Evolutionary conservation across 2,113 vertebrate genomes (phyloP).

Genomic region (Epinephelus fuscoguttatus): DNA sequence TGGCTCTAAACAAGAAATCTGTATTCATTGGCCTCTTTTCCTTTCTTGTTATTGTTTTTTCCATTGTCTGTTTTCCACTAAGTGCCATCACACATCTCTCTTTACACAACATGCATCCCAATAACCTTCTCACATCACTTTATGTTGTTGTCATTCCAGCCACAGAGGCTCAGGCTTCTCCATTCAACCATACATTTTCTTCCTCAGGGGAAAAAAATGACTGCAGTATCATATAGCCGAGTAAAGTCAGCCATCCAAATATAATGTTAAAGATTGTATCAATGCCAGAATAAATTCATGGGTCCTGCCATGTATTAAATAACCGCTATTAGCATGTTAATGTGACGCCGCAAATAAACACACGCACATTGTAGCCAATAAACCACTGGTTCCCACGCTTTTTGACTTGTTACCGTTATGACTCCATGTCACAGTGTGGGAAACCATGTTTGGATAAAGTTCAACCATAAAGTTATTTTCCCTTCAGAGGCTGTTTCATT

Average conservation of each 20-base stretch:
- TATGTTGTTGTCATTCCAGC: conserved; percentile 54
- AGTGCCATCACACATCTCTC: background rate
- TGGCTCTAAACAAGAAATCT: conserved; percentile 35
- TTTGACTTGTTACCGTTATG: background rate
- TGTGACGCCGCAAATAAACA: conserved; percentile 5
- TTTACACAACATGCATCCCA: conserved; percentile 32
- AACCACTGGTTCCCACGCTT: background rate
- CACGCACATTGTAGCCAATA: background rate
- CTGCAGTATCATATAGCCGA: conserved; percentile 23
- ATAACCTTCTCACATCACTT: conserved; percentile 41
- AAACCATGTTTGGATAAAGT: background rate
- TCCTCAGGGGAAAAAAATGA: background rate
- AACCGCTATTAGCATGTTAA: conserved; percentile 13
- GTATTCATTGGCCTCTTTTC: conserved; percentile 16
- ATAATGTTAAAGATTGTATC: conserved; percentile 28
- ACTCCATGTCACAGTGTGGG: background rate
- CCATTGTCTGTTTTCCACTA: conserved; percentile 35
- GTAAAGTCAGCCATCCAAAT: conserved; percentile 39
- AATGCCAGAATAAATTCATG: conserved; percentile 13
- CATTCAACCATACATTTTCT: conserved; percentile 22
- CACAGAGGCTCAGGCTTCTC: conserved; percentile 35
- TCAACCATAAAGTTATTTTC: conserved; percentile 1
- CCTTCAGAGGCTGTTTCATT: background rate
- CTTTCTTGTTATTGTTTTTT: conserved; percentile 25
- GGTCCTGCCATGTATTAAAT: conserved; percentile 15